phyloP scores from a whole-genome alignment of 2,888 invertebrate genomes.

The Gymnocheta viridis region DNA sequence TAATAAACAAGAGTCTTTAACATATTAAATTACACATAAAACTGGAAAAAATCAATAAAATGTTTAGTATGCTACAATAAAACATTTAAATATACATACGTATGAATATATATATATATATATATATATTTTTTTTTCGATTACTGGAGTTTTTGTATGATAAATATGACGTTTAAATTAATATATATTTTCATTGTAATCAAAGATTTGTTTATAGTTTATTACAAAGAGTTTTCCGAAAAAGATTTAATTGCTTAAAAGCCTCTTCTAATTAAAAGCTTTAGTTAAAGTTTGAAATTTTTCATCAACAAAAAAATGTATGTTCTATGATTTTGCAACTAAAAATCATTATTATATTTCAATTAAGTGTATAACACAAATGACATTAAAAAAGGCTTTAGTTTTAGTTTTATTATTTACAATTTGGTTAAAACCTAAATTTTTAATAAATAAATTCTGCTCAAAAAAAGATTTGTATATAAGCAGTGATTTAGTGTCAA shows the following conservation, averaged over 20 bases:
- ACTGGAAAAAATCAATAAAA: slow-evolving; percentile 39
- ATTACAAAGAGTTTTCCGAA: not conserved
- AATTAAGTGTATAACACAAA: not conserved
- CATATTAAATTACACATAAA: slow-evolving; percentile 35
- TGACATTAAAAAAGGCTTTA: too few species aligned
- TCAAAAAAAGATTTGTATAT: too few species aligned
- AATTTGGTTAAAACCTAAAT: too few species aligned
- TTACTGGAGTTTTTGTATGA: not conserved
- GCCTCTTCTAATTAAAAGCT: not conserved
- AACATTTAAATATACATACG: not conserved
- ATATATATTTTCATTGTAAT: slow-evolving; percentile 1
- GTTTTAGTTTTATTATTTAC: too few species aligned
- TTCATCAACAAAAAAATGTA: not conserved
- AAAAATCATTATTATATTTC: not conserved
- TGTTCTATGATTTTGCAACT: not conserved
- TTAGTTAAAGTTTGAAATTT: not conserved
- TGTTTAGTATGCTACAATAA: not conserved
- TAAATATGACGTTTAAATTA: slow-evolving; percentile 9
- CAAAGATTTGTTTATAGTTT: slow-evolving; percentile 16
- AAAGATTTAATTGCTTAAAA: slow-evolving; percentile 3
- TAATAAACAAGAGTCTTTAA: slow-evolving; percentile 25
- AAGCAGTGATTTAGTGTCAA: too few species aligned
- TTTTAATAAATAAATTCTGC: too few species aligned
- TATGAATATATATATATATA: too few species aligned
- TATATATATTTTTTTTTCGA: not conserved